Percentiles rank a stretch among this genome's conserved stretches.
Conservation (phyloP, 2,113 vertebrate species). For the Pangasianodon gigas region DNA sequence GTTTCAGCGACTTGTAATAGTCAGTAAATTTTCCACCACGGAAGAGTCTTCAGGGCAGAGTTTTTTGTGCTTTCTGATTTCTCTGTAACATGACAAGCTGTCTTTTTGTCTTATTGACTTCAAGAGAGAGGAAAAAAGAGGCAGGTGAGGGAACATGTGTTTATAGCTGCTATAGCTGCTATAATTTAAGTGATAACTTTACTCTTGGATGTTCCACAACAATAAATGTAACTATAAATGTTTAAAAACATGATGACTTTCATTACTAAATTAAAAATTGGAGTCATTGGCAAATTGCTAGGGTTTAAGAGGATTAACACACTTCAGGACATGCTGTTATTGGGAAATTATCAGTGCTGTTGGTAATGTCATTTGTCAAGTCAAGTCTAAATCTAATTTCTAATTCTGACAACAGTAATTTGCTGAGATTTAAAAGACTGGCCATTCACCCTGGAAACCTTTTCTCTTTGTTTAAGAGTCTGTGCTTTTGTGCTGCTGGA, state of each 20-base stretch:
- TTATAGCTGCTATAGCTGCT: no score
- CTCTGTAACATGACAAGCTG: no score
- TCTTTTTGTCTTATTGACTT: background rate
- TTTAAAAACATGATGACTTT: no score
- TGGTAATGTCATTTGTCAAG: background rate
- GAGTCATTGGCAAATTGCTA: background rate
- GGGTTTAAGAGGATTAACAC: background rate
- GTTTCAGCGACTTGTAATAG: no score
- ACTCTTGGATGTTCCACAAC: no score
- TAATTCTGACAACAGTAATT: constrained; percentile 56
- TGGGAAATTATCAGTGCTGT: background rate
- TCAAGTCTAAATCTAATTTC: constrained; percentile 53
- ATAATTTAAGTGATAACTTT: no score
- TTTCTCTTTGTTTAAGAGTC: background rate
- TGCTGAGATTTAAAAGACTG: constrained; percentile 58
- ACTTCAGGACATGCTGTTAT: background rate
- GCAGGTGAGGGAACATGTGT: no score
- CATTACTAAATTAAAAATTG: background rate
- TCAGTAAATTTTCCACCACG: no score
- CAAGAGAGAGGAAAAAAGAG: no score
- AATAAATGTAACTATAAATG: no score
- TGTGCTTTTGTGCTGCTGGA: background rate
- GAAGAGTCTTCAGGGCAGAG: no score
- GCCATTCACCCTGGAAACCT: constrained; percentile 59
- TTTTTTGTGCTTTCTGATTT: background rate